Evolutionary conservation across 2,113 vertebrate species (phyloP).

Genomic region (Dinomys branickii): DNA sequence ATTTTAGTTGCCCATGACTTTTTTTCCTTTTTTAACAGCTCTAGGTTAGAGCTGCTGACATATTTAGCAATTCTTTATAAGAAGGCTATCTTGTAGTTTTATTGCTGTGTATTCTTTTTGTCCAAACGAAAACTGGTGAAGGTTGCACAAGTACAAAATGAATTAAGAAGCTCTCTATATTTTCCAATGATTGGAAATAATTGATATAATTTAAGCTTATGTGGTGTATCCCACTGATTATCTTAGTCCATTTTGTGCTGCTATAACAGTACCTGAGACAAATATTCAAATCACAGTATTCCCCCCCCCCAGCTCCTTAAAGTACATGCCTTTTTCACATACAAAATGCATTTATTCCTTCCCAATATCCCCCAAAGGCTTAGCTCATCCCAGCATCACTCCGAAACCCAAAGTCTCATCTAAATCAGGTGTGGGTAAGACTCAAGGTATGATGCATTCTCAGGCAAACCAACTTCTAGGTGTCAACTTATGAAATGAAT

Average conservation of each 20-base stretch:
- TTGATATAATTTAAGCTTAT: background rate
- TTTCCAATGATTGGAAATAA: background rate
- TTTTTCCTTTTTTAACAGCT: background rate
- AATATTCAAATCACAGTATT: background rate
- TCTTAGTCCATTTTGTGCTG: background rate
- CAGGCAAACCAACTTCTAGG: background rate
- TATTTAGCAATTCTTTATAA: conserved; percentile 9
- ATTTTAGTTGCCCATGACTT: conserved; percentile 31
- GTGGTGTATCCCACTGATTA: background rate
- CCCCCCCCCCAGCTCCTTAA: background rate
- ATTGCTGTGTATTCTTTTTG: background rate
- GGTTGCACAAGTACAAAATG: background rate
- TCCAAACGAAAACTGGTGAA: conserved; percentile 3
- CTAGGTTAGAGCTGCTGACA: background rate
- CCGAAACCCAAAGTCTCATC: background rate
- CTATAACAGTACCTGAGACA: background rate
- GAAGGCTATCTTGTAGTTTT: background rate
- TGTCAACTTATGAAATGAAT: background rate
- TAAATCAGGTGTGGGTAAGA: background rate
- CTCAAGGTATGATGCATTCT: background rate
- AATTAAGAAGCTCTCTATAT: background rate
- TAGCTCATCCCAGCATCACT: background rate
- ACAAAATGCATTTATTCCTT: background rate
- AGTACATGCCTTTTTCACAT: background rate
- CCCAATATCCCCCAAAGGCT: background rate